These are phyloP conservation scores for Clarias fuscus DNA, from an alignment of 2,797 vertebrate genomes.

Conservation along the genomic window DNA sequence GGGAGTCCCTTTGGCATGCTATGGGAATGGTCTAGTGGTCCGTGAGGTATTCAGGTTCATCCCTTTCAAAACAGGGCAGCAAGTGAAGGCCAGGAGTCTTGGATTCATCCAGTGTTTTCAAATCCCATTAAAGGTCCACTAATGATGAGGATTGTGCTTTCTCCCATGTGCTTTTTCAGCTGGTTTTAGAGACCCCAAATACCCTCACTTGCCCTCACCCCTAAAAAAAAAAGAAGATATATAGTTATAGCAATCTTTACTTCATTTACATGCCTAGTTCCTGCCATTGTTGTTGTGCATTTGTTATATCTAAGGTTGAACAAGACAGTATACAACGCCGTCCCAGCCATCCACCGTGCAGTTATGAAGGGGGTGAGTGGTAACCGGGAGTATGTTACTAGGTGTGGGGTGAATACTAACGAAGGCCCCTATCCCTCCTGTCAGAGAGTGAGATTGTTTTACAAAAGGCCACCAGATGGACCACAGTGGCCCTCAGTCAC, in stretches of 20 bases:
- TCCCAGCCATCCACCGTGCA: constrained; percentile 65
- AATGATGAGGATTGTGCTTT: constrained; percentile 76
- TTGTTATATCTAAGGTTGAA: constrained; percentile 60
- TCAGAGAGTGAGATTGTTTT: constrained; percentile 65
- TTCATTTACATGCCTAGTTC: background rate
- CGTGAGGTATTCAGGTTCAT: constrained; percentile 37
- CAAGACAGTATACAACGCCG: constrained; percentile 67
- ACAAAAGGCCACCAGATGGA: constrained; percentile 78
- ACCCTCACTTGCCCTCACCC: background rate
- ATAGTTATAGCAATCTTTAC: background rate
- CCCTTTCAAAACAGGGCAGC: constrained; percentile 34
- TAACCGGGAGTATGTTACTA: constrained; percentile 57
- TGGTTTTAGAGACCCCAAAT: background rate
- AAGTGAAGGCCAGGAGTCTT: constrained; percentile 68
- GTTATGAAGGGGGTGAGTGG: constrained; percentile 64
- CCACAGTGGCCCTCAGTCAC: constrained; percentile 63
- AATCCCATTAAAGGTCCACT: constrained; percentile 77
- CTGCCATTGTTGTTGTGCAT: background rate
- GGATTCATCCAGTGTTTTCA: constrained; percentile 72
- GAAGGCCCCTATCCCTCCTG: constrained; percentile 58
- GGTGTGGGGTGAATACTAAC: constrained; percentile 76
- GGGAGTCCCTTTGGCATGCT: constrained; percentile 70
- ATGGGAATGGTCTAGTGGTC: constrained; percentile 36
- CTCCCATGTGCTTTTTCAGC: constrained; percentile 51
- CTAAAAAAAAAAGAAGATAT: background rate